Conservation (phyloP, 2,888 invertebrate species). For the Gnatocerus cornutus region DNA sequence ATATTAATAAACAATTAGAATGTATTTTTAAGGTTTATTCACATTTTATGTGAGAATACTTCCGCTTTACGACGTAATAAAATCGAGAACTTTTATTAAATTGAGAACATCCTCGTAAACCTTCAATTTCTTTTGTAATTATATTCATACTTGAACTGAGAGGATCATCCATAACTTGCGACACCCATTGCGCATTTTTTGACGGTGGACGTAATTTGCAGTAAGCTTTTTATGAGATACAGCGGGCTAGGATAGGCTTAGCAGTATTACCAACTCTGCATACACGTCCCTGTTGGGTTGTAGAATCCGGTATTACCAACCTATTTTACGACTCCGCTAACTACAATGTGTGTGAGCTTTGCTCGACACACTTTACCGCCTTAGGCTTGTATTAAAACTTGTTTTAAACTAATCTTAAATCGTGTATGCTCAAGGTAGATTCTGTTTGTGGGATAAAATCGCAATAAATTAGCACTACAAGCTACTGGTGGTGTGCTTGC, state of each 20-base stretch:
- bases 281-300: constrained; percentile 61
- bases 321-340: constrained; percentile 54
- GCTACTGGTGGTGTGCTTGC: constrained; percentile 2
- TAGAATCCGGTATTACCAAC: constrained; percentile 55
- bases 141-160: constrained; percentile 23
- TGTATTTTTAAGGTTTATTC: constrained; percentile 13
- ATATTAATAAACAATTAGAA: constrained; percentile 32
- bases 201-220: constrained; percentile 49
- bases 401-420: constrained; percentile 52
- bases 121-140: constrained; percentile 21
- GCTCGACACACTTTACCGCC: constrained; percentile 48
- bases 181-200: constrained; percentile 14
- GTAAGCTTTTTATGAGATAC: constrained; percentile 55
- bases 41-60: constrained; percentile 18
- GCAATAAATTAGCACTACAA: constrained; percentile 23
- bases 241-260: constrained; percentile 57
- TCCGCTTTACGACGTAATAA: constrained; percentile 28
- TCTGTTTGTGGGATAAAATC: constrained; percentile 9
- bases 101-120: constrained; percentile 22
- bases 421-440: constrained; percentile 23
- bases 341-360: constrained; percentile 51
- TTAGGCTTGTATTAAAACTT: constrained; percentile 52
- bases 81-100: constrained; percentile 26
- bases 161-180: neutral
- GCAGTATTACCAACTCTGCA: constrained; percentile 62